Percentiles rank a stretch among this genome's conserved stretches.
These are phyloP conservation scores for Dryadula phaetusa DNA, from an alignment of 2,888 invertebrate genomes.

Conservation along the genomic window DNA sequence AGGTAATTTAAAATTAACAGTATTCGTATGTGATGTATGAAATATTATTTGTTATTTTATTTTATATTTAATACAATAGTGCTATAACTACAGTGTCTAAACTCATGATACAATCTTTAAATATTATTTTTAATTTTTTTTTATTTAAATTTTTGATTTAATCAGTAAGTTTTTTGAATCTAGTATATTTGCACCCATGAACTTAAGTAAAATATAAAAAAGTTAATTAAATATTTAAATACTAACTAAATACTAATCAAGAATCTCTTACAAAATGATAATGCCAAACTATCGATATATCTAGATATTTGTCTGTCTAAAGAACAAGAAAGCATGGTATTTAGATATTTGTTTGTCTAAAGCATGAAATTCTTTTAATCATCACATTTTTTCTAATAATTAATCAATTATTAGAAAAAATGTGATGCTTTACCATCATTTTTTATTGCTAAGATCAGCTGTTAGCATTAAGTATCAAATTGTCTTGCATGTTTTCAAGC, in stretches of 20 bases:
- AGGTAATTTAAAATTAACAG: slow-evolving; percentile 43
- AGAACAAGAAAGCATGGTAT: not conserved
- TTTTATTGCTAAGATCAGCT: slow-evolving; percentile 45
- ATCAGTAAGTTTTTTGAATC: not conserved
- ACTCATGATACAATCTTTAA: too few species aligned
- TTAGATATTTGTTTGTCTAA: not conserved
- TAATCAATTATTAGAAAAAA: not conserved
- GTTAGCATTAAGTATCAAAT: slow-evolving; percentile 8
- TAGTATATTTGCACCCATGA: not conserved
- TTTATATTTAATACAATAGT: slow-evolving; percentile 32
- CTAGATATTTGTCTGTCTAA: not conserved
- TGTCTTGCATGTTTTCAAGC: not conserved
- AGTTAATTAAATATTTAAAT: not conserved
- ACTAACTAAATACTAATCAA: not conserved
- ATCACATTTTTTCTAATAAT: too few species aligned
- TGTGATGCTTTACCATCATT: slow-evolving; percentile 27
- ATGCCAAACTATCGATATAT: not conserved
- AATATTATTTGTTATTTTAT: slow-evolving; percentile 24
- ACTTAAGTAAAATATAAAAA: not conserved
- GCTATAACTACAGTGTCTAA: too few species aligned
- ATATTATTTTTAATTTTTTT: not conserved
- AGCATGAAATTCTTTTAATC: not conserved
- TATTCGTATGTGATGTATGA: slow-evolving; percentile 51
- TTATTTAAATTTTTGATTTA: not conserved
- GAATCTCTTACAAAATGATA: not conserved